Evolutionary conservation across 2,888 invertebrate species (phyloP).

Genomic region (Tachina lurida): DNA sequence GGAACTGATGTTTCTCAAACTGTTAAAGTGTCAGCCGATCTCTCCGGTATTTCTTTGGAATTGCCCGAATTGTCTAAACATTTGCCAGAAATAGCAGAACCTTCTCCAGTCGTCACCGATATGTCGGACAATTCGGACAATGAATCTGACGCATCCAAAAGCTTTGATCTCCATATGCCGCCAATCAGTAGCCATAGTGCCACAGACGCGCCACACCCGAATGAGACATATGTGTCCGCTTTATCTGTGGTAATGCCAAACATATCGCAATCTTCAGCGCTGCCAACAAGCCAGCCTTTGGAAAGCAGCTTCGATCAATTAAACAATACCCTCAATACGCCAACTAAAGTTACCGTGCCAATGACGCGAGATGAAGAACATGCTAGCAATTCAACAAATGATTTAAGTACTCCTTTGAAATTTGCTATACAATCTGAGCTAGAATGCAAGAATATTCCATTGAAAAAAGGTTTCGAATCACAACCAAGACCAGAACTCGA

Average conservation of each 20-base stretch:
- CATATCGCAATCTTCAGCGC: not conserved
- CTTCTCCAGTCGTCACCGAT: constrained; percentile 61
- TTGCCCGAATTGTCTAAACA: constrained; percentile 50
- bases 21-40: constrained; percentile 9
- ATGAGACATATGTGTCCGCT: constrained; percentile 14
- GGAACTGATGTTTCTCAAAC: not conserved
- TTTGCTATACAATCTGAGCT: constrained; percentile 19
- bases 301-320: constrained; percentile 26
- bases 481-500: too few species aligned
- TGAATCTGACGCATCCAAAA: constrained; percentile 32
- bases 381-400: not conserved
- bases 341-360: constrained; percentile 6
- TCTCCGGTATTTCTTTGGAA: constrained; percentile 51
- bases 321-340: constrained; percentile 35
- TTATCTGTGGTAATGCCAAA: constrained; percentile 42
- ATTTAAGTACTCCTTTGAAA: constrained; percentile 50
- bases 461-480: constrained; percentile 27
- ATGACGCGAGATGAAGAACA: not conserved
- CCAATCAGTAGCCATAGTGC: not conserved
- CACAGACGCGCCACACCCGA: too few species aligned
- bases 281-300: not conserved
- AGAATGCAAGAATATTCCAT: constrained; percentile 11
- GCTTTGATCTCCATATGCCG: not conserved
- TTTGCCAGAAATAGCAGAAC: constrained; percentile 58
- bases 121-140: constrained; percentile 55